A percentile compares a stretch with the other conserved stretches of the same genome.
phyloP scores from a whole-genome alignment of 2,113 vertebrate species.

The Chunga burmeisteri region DNA sequence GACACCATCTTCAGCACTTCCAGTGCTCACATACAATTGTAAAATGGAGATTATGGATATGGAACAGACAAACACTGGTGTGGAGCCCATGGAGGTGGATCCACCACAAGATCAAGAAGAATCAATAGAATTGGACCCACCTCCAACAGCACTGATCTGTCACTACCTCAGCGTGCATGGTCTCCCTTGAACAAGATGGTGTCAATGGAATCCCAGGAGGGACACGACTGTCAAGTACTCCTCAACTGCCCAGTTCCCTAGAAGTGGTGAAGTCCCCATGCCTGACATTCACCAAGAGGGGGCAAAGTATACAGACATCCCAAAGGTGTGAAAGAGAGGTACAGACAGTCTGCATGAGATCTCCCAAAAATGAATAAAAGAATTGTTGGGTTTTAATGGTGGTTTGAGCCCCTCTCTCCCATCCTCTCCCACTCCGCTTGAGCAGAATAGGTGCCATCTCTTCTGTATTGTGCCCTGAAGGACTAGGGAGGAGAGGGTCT shows the following conservation, averaged over 20 bases:
- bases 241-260: neutral
- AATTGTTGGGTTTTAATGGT: neutral
- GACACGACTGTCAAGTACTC: neutral
- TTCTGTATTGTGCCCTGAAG: neutral
- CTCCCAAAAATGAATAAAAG: neutral
- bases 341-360: neutral
- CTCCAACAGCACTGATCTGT: neutral
- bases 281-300: neutral
- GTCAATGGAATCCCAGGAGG: neutral
- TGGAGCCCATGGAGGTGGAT: neutral
- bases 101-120: neutral
- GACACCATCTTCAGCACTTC: neutral
- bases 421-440: neutral
- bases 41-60: neutral
- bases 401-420: neutral
- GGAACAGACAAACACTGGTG: neutral
- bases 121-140: too few species aligned
- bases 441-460: neutral
- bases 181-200: neutral
- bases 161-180: neutral
- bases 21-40: neutral
- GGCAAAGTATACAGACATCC: neutral
- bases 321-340: too few species aligned
- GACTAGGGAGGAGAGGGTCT: neutral
- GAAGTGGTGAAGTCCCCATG: neutral